phyloP scores from a whole-genome alignment of 2,113 vertebrate genomes.

The Melospiza melodia region DNA sequence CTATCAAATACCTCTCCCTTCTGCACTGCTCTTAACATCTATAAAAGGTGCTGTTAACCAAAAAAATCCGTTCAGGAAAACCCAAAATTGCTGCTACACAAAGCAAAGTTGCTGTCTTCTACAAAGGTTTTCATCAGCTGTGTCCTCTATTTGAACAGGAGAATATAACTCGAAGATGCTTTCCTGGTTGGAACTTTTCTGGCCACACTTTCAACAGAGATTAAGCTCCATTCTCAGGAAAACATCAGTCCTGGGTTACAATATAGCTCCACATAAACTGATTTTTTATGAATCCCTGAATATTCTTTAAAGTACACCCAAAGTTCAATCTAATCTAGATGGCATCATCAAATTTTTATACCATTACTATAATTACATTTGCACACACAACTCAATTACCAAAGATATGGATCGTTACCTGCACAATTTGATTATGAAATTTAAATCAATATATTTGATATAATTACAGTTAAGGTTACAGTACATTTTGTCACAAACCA shows the following conservation, averaged over 20 bases:
- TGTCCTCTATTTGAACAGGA: background rate
- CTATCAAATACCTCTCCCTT: background rate
- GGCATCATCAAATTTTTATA: conserved; percentile 77
- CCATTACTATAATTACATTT: conserved; percentile 75
- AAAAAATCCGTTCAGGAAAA: background rate
- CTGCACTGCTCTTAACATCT: background rate
- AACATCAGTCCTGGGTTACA: conserved; percentile 25
- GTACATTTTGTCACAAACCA: conserved; percentile 69
- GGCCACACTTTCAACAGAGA: conserved; percentile 29
- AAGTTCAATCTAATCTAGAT: conserved; percentile 79
- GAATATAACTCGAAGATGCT: background rate
- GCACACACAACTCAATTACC: conserved; percentile 73
- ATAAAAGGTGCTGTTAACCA: background rate
- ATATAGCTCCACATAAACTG: conserved; percentile 57
- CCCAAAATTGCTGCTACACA: background rate
- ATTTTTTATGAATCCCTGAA: conserved; percentile 70
- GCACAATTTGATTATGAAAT: conserved; percentile 71
- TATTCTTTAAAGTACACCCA: conserved; percentile 73
- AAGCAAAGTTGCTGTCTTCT: background rate
- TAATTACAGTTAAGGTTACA: conserved; percentile 75
- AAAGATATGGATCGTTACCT: conserved; percentile 73
- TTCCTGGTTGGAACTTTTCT: background rate
- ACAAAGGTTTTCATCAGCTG: background rate
- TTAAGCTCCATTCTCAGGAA: conserved; percentile 4
- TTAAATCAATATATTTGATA: conserved; percentile 76